Evolutionary conservation across 2,888 invertebrate genomes (phyloP).

Genomic region (Eupithecia subfuscata): DNA sequence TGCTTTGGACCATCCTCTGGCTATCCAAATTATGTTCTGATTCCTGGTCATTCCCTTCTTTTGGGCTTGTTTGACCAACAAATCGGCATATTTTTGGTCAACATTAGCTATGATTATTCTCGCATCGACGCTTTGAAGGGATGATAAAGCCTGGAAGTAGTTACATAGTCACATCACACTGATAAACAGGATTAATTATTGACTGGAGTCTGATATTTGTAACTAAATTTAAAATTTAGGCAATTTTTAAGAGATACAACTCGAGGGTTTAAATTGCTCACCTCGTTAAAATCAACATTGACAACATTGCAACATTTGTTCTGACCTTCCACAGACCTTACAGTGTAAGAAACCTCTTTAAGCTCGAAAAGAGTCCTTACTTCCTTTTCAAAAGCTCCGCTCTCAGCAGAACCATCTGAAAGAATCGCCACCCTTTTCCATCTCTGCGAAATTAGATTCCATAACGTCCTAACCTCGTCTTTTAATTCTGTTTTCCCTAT

Average conservation of each 20-base stretch:
- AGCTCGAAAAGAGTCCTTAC: slow-evolving; percentile 44
- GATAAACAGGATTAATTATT: not conserved
- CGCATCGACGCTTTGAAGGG: slow-evolving; percentile 36
- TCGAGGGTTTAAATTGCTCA: slow-evolving; percentile 29
- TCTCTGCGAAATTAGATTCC: slow-evolving; percentile 43
- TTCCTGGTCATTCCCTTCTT: not conserved
- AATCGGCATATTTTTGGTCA: slow-evolving; percentile 36
- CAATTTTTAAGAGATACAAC: not conserved
- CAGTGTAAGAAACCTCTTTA: slow-evolving; percentile 39
- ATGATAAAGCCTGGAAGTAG: slow-evolving; percentile 48
- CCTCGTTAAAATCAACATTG: slow-evolving; percentile 45
- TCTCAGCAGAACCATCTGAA: slow-evolving; percentile 52
- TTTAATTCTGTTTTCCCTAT: not conserved
- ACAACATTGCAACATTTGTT: slow-evolving; percentile 35
- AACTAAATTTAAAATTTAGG: not conserved
- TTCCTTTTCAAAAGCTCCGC: slow-evolving; percentile 48
- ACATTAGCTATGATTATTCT: slow-evolving; percentile 57
- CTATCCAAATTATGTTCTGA: slow-evolving; percentile 41
- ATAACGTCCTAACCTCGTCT: slow-evolving; percentile 18
- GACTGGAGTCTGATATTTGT: not conserved
- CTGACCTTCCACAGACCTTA: slow-evolving; percentile 35
- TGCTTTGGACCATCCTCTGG: slow-evolving; percentile 39
- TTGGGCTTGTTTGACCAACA: slow-evolving; percentile 14
- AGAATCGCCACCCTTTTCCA: slow-evolving; percentile 57
- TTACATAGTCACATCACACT: not conserved